These are phyloP conservation scores for Muscidifurax raptorellus DNA, from an alignment of 1,140 invertebrate species.

Conservation along the genomic window DNA sequence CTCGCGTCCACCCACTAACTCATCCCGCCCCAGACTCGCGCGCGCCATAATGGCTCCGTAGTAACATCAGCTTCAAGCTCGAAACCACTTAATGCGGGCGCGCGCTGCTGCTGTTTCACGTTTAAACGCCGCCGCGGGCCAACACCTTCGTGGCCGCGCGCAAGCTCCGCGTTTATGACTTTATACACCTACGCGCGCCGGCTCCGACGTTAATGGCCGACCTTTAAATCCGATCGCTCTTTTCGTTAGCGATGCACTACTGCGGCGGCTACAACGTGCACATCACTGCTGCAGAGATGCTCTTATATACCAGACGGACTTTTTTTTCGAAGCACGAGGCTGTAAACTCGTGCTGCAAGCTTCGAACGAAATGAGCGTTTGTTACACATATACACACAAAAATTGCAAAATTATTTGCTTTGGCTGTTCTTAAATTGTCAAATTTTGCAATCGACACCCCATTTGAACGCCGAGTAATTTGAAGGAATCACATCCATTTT, in stretches of 20 bases:
- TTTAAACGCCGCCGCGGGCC: not conserved
- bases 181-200: not conserved
- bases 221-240: slow-evolving; percentile 12
- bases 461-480: too few species aligned
- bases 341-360: too few species aligned
- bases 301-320: too few species aligned
- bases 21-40: not conserved
- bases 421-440: too few species aligned
- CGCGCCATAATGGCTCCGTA: not conserved
- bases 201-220: slow-evolving; percentile 1
- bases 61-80: not conserved
- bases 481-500: too few species aligned
- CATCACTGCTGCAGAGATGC: too few species aligned
- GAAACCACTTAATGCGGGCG: slow-evolving; percentile 9
- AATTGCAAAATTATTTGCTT: too few species aligned
- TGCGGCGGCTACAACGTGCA: too few species aligned
- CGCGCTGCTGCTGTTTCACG: not conserved
- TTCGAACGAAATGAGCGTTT: too few species aligned
- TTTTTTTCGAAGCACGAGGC: too few species aligned
- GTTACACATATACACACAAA: too few species aligned
- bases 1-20: slow-evolving; percentile 20
- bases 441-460: too few species aligned
- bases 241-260: not conserved
- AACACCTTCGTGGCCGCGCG: not conserved
- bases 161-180: not conserved